Base-by-base conservation (phyloP, 2,888 invertebrate genomes). In the Sepioteuthis lessoniana region DNA sequence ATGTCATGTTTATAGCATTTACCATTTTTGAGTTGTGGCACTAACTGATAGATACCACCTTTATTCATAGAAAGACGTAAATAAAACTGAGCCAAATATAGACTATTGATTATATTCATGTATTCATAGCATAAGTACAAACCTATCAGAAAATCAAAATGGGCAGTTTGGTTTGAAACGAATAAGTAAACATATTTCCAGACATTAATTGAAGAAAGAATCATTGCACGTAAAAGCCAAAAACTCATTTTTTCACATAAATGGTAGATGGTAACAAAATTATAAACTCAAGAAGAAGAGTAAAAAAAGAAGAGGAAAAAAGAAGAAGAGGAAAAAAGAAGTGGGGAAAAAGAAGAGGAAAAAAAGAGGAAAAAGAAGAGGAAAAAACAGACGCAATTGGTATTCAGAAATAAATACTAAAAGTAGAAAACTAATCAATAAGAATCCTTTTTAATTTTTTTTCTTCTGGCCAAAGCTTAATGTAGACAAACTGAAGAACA, bases 111-210 rank as follows among this genome's bases (percentile, higher is more conserved):
- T n/a, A 4, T 76, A 35, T 76, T 76, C 76, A 76, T 76, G 76
- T 76, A 76, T 76, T 76, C 76, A 76, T 76, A 76, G 76, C n/a
- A 13, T 76, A 76, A 76, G 76, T 76, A 76, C 76, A 76, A 76
- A 76, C 76, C 35, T 76, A 76, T 76, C 76, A 76, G 76, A 76
- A 76, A 76, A 76, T 76, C 76, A 76, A 76, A 76, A 76, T 76
- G 76, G 35, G n/a, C 76, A 76, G 76, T 76, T 76, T 76, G n/a
- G 76, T 76, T 76, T 76, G n/a, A 76, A 76, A 76, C 76, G 76
- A 76, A 76, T 76, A 76, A n/a, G 76, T 76, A 76, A 76, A 76
- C 76, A 76, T 76, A 76, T 13, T 76, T 35, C 16, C 76, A 76
- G 76, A 76, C 76, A n/a, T 76, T n/a, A n/a, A 76, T 35, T 76